These are phyloP conservation scores for Hormiphora californensis DNA, from an alignment of 37 sponge, comb jelly and placozoan species.

Conservation along the genomic window DNA sequence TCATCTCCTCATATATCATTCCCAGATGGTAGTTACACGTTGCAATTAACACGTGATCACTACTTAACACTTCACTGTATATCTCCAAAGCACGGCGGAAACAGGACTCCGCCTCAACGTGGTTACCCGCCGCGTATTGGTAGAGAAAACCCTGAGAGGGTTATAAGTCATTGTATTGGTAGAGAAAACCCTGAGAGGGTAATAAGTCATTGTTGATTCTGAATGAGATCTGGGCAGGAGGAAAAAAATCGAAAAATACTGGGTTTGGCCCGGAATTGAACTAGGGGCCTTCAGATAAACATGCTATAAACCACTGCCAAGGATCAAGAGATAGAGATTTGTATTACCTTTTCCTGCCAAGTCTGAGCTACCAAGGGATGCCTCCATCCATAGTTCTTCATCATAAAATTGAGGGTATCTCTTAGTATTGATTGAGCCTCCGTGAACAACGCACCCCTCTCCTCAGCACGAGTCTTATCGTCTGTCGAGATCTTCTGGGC, in stretches of 20 bases:
- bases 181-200: not conserved
- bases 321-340: not conserved
- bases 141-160: constrained; percentile 51
- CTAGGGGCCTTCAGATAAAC: not conserved
- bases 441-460: not conserved
- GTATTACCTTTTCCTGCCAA: constrained; percentile 41
- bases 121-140: not conserved
- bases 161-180: too few relatives aligned
- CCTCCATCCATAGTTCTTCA: constrained; percentile 37
- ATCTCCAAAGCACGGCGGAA: constrained; percentile 28
- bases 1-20: constrained; percentile 43
- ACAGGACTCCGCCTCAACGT: not conserved
- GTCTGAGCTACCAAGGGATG: constrained; percentile 41
- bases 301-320: not conserved
- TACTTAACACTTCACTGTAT: constrained; percentile 9
- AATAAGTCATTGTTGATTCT: not conserved
- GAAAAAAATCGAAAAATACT: not conserved
- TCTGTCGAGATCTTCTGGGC: constrained; percentile 2
- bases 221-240: not conserved
- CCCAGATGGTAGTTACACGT: constrained; percentile 53
- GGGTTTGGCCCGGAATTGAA: not conserved
- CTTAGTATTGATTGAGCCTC: not conserved
- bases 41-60: constrained; percentile 27
- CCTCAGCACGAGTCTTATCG: not conserved
- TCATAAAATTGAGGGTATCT: constrained; percentile 1